Evolutionary conservation across 1,140 invertebrate species (phyloP).

Genomic region (Penaeus chinensis): DNA sequence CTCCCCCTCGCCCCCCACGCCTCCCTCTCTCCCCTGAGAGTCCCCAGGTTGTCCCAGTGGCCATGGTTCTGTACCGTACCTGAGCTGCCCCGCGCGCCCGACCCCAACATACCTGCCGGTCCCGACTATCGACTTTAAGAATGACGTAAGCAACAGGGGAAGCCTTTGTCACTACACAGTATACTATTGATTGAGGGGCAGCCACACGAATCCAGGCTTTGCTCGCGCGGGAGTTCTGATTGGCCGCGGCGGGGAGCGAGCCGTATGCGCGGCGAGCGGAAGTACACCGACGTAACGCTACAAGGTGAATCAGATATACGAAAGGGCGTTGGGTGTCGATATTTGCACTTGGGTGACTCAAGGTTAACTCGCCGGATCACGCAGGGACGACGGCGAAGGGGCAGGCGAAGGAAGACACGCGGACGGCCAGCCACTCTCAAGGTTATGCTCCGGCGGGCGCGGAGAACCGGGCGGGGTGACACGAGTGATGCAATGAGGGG

Average conservation of each 20-base stretch:
- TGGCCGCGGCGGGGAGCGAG: slow-evolving; percentile 3
- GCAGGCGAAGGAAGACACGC: too few relatives aligned
- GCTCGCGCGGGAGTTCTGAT: slow-evolving; percentile 28
- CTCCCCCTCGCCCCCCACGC: too few relatives aligned
- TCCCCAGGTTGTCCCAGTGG: too few relatives aligned
- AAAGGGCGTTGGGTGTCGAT: background rate
- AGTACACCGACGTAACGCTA: slow-evolving; percentile 35
- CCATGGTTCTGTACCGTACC: background rate
- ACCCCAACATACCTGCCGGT: slow-evolving; percentile 24
- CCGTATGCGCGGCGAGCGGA: background rate
- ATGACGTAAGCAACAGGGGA: slow-evolving; percentile 50
- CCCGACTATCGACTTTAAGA: slow-evolving; percentile 45
- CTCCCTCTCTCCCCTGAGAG: too few relatives aligned
- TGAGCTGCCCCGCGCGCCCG: background rate
- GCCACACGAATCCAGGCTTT: slow-evolving; percentile 34
- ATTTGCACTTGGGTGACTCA: too few relatives aligned
- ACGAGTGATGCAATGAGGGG: too few relatives aligned
- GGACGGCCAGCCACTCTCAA: too few relatives aligned
- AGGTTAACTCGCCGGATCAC: too few relatives aligned
- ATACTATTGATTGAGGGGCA: slow-evolving; percentile 49
- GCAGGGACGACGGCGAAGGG: too few relatives aligned
- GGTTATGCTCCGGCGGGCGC: too few relatives aligned
- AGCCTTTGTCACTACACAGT: slow-evolving; percentile 54
- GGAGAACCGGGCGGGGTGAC: too few relatives aligned
- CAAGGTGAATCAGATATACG: slow-evolving; percentile 36